A percentile compares a stretch with the other conserved stretches of the same genome.
These are phyloP conservation scores for Zosterops borbonicus DNA, from an alignment of 2,113 vertebrate genomes.

Conservation along the genomic window DNA sequence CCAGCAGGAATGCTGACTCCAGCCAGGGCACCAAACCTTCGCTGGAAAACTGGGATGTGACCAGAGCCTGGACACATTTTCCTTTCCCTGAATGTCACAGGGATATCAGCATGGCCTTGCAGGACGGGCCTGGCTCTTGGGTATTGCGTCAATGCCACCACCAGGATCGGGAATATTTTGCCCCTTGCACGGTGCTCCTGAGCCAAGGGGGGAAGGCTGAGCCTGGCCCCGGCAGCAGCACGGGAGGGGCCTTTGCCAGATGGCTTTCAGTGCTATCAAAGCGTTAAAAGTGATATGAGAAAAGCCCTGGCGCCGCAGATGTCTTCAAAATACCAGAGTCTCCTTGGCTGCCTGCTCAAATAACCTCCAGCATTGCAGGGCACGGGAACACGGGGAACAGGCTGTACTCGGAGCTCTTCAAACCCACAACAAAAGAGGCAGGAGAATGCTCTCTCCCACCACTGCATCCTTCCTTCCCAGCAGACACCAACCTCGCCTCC, in stretches of 20 bases:
- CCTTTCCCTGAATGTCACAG: not conserved
- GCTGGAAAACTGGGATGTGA: not conserved
- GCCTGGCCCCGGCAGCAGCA: not conserved
- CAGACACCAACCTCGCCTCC: slow-evolving; percentile 22
- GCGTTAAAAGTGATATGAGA: slow-evolving; percentile 52
- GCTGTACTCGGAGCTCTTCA: slow-evolving; percentile 48
- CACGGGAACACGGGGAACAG: slow-evolving; percentile 45
- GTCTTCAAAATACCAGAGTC: slow-evolving; percentile 65
- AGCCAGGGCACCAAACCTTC: not conserved
- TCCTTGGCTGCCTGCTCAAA: slow-evolving; percentile 64
- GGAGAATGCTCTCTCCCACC: slow-evolving; percentile 8
- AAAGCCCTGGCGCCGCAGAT: slow-evolving; percentile 49
- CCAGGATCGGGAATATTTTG: not conserved
- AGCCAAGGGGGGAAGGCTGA: not conserved
- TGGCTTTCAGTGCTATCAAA: slow-evolving; percentile 22
- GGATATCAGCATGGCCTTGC: not conserved
- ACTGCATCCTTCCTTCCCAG: slow-evolving; percentile 22
- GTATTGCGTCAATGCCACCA: not conserved
- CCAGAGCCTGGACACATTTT: not conserved
- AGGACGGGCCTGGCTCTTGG: not conserved
- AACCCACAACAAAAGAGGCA: slow-evolving; percentile 37
- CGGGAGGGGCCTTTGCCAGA: not conserved
- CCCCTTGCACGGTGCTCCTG: accelerated
- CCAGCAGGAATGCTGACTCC: slow-evolving; percentile 6
- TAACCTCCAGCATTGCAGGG: slow-evolving; percentile 60